These are phyloP conservation scores for Lochmaea capreae DNA, from an alignment of 2,888 invertebrate species.

Conservation along the genomic window DNA sequence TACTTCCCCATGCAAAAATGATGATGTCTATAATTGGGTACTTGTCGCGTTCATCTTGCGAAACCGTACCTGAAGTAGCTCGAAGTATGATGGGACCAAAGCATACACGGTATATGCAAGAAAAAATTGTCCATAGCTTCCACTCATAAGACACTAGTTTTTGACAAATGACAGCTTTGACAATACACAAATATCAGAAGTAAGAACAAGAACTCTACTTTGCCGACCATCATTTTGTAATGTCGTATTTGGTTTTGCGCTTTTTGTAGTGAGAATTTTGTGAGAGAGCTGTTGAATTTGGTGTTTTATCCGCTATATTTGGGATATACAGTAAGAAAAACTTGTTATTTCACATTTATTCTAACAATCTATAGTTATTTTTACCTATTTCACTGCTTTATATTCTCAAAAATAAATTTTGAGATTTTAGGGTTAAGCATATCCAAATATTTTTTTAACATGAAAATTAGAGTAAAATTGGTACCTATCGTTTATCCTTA, in stretches of 20 bases:
- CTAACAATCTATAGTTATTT: slow-evolving; percentile 3
- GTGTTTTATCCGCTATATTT: slow-evolving; percentile 69
- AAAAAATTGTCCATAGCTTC: too few species aligned
- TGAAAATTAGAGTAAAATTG: slow-evolving; percentile 31
- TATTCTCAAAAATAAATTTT: slow-evolving; percentile 23
- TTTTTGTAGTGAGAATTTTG: slow-evolving; percentile 63
- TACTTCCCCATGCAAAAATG: too few species aligned
- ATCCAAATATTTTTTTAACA: slow-evolving; percentile 40
- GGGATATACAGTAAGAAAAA: slow-evolving; percentile 44
- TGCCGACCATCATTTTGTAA: slow-evolving; percentile 44
- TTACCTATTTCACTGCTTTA: slow-evolving; percentile 23
- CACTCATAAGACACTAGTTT: not conserved
- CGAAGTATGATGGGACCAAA: too few species aligned
- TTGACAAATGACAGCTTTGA: not conserved
- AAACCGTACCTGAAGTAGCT: too few species aligned
- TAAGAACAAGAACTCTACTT: slow-evolving; percentile 26
- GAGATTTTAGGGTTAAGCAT: slow-evolving; percentile 53
- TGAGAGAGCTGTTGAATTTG: slow-evolving; percentile 67
- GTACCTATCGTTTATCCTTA: not conserved
- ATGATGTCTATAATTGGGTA: too few species aligned
- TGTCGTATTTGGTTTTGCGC: slow-evolving; percentile 62
- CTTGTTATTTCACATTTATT: slow-evolving; percentile 15
- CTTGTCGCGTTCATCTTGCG: too few species aligned
- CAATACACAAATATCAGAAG: slow-evolving; percentile 1
- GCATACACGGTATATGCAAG: too few species aligned